Evolutionary conservation across 2,113 vertebrate genomes (phyloP), one percentile per base, ranked within the genome.

Genomic region (Anhinga rufa): DNA sequence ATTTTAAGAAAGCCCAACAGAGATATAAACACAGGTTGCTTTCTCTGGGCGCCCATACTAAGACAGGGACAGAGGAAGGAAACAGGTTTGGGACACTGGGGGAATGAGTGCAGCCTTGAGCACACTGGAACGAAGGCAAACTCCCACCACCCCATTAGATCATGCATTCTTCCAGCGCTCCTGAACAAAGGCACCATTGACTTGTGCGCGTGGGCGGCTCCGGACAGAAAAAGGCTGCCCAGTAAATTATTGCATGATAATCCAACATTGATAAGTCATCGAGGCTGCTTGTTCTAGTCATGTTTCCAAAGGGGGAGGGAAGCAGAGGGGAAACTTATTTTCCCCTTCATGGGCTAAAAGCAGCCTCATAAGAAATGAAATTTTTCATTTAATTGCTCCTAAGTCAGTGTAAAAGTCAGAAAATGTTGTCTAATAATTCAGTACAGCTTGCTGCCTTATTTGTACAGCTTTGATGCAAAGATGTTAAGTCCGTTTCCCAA

Each of bases 141-240:
- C 98, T 98, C 98, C 98, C 98, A 98, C 97, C 86, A 94, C 97
- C 97, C 97, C 96, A 98, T 99, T 98, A 99, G 98, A 96, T 99
- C 98, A 98, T 95, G 61, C 98, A 99, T 99, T 99, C 98, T 98
- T 99, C 96, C 90, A 88, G 38, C 34, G 10, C 92, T 81, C 64
- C 94, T 3, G 57, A 98, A 99, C 99, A 99, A 99, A 98, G 98
- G 95, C 86, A 61, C 97, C 98, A 98, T 98, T 99, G 98, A 99
- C 97, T 98, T 93, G 21, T 14, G 69, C 2, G 61, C 38, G 98
- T 98, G 98, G 98, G 98, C 61, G 95, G 98, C 92, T 96, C 75
- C 6, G 97, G 96, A 94, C 86, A 85, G 90, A 89, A 72, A 52
- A 26, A 69, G 62, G 91, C 91, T 96, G 83, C 84, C 96, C 55